These are phyloP conservation scores for Pangasius macronema DNA, from an alignment of 2,797 vertebrate genomes.

Conservation along the genomic window DNA sequence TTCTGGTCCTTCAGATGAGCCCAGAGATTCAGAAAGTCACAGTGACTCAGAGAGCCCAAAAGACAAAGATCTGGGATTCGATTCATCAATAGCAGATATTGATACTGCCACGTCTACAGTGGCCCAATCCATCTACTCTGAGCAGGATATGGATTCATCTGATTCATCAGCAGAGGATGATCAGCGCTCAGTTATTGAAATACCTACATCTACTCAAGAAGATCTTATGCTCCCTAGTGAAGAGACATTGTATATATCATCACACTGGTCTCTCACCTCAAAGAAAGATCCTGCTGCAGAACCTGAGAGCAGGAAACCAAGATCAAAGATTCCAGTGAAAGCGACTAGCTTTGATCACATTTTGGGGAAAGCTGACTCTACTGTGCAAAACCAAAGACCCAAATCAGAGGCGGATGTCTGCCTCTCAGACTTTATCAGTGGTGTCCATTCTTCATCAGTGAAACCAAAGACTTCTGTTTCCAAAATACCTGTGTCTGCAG, in stretches of 20 bases:
- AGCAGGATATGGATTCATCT: slow-evolving; percentile 77
- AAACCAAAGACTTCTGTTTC: slow-evolving; percentile 72
- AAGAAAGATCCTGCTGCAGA: slow-evolving; percentile 59
- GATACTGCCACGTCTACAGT: slow-evolving; percentile 73
- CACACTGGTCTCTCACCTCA: slow-evolving; percentile 41
- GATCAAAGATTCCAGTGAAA: slow-evolving; percentile 80
- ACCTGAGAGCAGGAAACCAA: slow-evolving; percentile 68
- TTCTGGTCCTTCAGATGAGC: slow-evolving; percentile 22
- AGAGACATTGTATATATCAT: slow-evolving; percentile 52
- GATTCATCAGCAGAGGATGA: slow-evolving; percentile 88
- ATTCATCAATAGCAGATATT: slow-evolving; percentile 72
- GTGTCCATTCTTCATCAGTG: slow-evolving; percentile 59
- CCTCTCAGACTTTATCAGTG: slow-evolving; percentile 68
- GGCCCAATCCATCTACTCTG: slow-evolving; percentile 67
- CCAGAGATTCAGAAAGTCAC: slow-evolving; percentile 48
- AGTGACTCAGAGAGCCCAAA: slow-evolving; percentile 60
- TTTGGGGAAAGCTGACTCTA: slow-evolving; percentile 47
- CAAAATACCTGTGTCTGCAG: slow-evolving; percentile 73
- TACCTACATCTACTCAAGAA: slow-evolving; percentile 74
- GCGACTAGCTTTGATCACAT: slow-evolving; percentile 48
- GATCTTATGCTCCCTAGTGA: slow-evolving; percentile 22
- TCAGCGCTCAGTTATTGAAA: slow-evolving; percentile 83
- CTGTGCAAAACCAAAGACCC: slow-evolving; percentile 61
- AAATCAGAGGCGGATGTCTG: slow-evolving; percentile 68
- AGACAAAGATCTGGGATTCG: slow-evolving; percentile 68